phyloP scores from a whole-genome alignment of 2,113 vertebrate species.

The Corynorhinus townsendii region DNA sequence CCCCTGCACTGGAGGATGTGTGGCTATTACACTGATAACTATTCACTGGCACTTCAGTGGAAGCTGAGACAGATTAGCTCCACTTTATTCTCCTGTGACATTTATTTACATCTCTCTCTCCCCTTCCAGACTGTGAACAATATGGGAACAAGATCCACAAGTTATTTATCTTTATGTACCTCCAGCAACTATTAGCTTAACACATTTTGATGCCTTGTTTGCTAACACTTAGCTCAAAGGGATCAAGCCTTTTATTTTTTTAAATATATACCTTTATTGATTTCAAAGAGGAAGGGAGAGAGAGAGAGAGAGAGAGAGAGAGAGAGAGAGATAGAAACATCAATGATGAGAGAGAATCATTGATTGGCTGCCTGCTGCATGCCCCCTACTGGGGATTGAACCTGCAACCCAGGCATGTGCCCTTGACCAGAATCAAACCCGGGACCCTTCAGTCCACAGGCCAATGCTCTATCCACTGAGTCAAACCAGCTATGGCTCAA shows the following conservation, averaged over 20 bases:
- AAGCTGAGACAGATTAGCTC: neutral
- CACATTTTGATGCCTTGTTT: neutral
- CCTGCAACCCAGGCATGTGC: too few species aligned
- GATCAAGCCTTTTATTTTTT: neutral
- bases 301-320: too few species aligned
- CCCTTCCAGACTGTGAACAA: neutral
- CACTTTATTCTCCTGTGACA: neutral
- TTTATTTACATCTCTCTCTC: neutral
- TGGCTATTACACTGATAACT: neutral
- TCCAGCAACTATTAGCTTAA: neutral
- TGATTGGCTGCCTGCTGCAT: too few species aligned
- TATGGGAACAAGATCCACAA: neutral
- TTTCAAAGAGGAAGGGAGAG: too few species aligned
- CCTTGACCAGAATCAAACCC: too few species aligned
- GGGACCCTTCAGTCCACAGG: too few species aligned
- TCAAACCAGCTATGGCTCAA: neutral
- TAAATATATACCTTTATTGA: neutral
- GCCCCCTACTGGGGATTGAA: too few species aligned
- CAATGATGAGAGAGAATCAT: too few species aligned
- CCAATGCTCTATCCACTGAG: too few species aligned
- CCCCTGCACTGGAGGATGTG: neutral
- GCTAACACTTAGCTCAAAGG: neutral
- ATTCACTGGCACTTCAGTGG: neutral
- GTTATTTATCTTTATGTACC: neutral
- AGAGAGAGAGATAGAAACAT: too few species aligned